Percentiles rank a stretch among this genome's conserved stretches.
Conservation (phyloP, 2,797 vertebrate genomes). For the Acanthornis magna region DNA sequence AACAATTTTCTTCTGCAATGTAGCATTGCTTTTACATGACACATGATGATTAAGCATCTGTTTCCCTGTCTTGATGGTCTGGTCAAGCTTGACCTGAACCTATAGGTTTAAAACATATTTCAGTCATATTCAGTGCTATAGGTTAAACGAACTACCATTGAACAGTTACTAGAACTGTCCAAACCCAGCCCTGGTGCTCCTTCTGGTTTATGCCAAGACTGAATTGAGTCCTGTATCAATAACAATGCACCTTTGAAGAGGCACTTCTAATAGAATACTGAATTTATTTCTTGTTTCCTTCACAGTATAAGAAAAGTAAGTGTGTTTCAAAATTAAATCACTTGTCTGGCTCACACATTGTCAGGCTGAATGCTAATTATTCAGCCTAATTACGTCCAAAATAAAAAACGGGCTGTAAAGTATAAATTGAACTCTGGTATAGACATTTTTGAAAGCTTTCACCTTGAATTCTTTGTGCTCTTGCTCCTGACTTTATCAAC, state of each 20-base stretch:
- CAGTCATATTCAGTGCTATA: neutral
- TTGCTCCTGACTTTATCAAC: neutral
- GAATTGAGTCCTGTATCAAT: neutral
- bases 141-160: neutral
- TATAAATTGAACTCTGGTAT: neutral
- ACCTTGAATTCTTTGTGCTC: neutral
- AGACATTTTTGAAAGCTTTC: neutral
- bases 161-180: neutral
- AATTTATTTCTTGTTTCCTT: neutral
- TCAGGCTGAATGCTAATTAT: neutral
- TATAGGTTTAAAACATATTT: neutral
- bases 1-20: neutral
- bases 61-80: neutral
- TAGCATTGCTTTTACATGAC: neutral
- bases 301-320: neutral
- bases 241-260: neutral
- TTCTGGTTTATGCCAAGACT: neutral
- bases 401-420: neutral
- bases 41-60: neutral
- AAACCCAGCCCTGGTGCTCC: neutral
- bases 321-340: slow-evolving; percentile 29
- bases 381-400: slow-evolving; percentile 2
- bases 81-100: neutral
- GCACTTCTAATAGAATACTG: neutral
- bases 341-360: neutral